Evolutionary conservation across 2,113 vertebrate species (phyloP).

Genomic region (Podarcis muralis): DNA sequence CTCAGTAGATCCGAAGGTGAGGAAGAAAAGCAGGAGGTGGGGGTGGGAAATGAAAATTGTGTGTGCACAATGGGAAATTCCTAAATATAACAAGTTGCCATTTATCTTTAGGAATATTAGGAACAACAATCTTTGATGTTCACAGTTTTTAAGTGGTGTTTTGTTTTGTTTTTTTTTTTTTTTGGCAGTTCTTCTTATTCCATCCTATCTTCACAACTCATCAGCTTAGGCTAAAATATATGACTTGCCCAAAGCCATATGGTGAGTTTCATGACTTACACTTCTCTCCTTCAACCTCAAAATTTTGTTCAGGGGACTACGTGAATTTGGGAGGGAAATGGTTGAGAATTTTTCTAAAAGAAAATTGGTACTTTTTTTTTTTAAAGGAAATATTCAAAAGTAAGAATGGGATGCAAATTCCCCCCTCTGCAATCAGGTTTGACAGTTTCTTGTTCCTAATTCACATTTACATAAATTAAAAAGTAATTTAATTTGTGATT

Average conservation of each 20-base stretch:
- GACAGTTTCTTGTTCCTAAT: not conserved
- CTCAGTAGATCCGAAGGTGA: not conserved
- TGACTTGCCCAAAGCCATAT: not conserved
- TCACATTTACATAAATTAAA: not conserved
- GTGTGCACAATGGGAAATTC: not conserved
- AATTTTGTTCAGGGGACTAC: not conserved
- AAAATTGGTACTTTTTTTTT: not conserved
- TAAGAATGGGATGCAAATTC: not conserved
- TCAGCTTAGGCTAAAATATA: not conserved
- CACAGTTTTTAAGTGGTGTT: not conserved
- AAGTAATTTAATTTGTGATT: not conserved
- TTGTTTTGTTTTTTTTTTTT: too few relatives aligned
- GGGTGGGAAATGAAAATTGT: not conserved
- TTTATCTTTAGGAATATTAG: not conserved
- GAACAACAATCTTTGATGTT: not conserved
- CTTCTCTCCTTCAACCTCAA: not conserved
- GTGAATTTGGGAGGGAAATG: not conserved
- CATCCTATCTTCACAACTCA: not conserved
- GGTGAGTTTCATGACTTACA: not conserved
- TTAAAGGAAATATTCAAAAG: not conserved
- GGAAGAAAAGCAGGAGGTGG: not conserved
- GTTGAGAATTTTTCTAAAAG: not conserved
- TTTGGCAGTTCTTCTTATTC: not conserved
- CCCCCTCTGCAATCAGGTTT: not conserved
- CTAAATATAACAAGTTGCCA: constrained; percentile 3